Conservation (phyloP, 2,888 invertebrate genomes). For the Latheticus oryzae region DNA sequence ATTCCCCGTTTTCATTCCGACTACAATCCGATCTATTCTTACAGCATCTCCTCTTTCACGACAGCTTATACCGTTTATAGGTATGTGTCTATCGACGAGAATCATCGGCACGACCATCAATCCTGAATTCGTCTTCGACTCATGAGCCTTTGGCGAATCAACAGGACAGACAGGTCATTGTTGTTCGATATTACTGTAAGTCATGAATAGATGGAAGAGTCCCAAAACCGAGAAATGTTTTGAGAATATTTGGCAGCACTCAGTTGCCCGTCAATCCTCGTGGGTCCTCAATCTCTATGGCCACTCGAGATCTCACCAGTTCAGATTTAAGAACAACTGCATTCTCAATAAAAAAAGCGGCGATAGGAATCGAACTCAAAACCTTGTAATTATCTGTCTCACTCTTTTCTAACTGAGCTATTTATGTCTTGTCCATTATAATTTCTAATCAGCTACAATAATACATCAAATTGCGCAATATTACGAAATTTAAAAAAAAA, state of each 20-base stretch:
- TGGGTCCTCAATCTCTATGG: conserved; percentile 32
- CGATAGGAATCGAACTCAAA: conserved; percentile 19
- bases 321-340: conserved; percentile 37
- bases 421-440: neutral
- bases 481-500: conserved; percentile 17
- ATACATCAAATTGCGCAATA: conserved; percentile 18
- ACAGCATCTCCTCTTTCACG: conserved; percentile 27
- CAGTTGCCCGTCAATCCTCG: conserved; percentile 34
- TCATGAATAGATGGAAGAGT: conserved; percentile 41
- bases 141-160: conserved; percentile 21
- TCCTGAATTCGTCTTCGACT: conserved; percentile 18
- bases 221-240: conserved; percentile 40
- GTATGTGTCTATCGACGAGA: conserved; percentile 35
- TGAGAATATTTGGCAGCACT: conserved; percentile 38
- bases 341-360: conserved; percentile 24
- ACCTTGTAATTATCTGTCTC: conserved; percentile 15
- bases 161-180: conserved; percentile 26
- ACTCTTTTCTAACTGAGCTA: conserved; percentile 5
- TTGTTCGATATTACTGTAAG: conserved; percentile 44
- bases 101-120: conserved; percentile 32
- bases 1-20: conserved; percentile 22
- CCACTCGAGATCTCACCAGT: conserved; percentile 25
- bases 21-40: conserved; percentile 30
- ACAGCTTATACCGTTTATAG: conserved; percentile 31
- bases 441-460: conserved; percentile 12